These are phyloP conservation scores for Lytechinus variegatus DNA, from an alignment of 35 echinoderm and acorn worm genomes.

Conservation along the genomic window DNA sequence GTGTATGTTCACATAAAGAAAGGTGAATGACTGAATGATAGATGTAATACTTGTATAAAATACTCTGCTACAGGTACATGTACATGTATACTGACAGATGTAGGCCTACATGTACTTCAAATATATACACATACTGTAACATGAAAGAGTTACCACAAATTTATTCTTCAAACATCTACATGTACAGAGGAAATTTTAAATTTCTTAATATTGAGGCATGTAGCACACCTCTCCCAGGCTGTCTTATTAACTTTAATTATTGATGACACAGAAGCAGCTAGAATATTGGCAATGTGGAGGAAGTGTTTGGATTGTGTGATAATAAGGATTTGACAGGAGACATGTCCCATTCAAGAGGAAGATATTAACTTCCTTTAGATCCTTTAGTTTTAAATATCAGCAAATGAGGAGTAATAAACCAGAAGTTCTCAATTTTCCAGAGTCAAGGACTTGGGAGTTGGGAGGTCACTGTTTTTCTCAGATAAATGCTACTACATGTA, in stretches of 20 bases:
- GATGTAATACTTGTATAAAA: too few relatives aligned
- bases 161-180: neutral
- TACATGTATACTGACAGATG: too few relatives aligned
- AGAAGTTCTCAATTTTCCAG: neutral
- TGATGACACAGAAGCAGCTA: neutral
- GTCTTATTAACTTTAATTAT: neutral
- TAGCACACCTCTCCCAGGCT: neutral
- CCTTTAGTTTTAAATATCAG: neutral
- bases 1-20: too few relatives aligned
- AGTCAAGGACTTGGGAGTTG: neutral
- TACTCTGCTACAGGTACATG: too few relatives aligned
- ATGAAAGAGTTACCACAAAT: neutral
- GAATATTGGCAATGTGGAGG: neutral
- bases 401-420: neutral
- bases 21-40: too few relatives aligned
- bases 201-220: neutral
- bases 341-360: neutral
- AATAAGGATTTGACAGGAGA: neutral
- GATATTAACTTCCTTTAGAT: neutral
- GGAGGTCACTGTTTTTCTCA: too few relatives aligned
- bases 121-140: neutral
- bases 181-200: neutral
- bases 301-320: slow-evolving; percentile 12
- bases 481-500: too few relatives aligned
- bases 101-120: too few relatives aligned